phyloP scores from a whole-genome alignment of 2,888 invertebrate species.

The Aromia moschata region DNA sequence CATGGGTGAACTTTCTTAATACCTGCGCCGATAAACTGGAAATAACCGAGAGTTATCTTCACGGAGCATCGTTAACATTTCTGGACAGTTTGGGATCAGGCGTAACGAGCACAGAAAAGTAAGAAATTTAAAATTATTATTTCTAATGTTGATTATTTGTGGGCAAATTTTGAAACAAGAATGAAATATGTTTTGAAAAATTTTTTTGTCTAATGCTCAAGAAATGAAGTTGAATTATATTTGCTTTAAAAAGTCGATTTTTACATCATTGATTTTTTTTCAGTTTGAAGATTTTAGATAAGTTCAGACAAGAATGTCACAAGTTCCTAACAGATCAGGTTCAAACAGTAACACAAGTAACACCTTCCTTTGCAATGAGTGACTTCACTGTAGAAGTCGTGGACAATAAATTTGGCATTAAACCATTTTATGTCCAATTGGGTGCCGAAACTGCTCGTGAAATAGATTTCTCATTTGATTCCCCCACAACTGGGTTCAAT shows the following conservation, averaged over 20 bases:
- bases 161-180: too few relatives aligned
- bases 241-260: too few relatives aligned
- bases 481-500: constrained; percentile 84
- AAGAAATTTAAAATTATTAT: too few relatives aligned
- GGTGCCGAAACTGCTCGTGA: constrained; percentile 59
- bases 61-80: constrained; percentile 91
- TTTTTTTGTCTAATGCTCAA: too few relatives aligned
- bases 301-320: constrained; percentile 65
- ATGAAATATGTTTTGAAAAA: too few relatives aligned
- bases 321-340: constrained; percentile 69
- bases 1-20: constrained; percentile 93
- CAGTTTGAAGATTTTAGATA: constrained; percentile 56
- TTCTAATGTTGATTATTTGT: too few relatives aligned
- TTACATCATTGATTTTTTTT: too few relatives aligned
- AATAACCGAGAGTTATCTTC: constrained; percentile 77
- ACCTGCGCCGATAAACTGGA: constrained; percentile 63
- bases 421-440: constrained; percentile 78
- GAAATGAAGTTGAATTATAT: too few relatives aligned
- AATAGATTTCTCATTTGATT: constrained; percentile 74
- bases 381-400: constrained; percentile 55
- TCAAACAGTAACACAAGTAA: constrained; percentile 42
- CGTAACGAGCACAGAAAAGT: constrained; percentile 76
- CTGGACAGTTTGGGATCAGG: constrained; percentile 91
- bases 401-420: constrained; percentile 72
- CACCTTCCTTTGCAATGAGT: constrained; percentile 28